Conservation (phyloP, 2,113 vertebrate genomes). For the Deroptyus accipitrinus region DNA sequence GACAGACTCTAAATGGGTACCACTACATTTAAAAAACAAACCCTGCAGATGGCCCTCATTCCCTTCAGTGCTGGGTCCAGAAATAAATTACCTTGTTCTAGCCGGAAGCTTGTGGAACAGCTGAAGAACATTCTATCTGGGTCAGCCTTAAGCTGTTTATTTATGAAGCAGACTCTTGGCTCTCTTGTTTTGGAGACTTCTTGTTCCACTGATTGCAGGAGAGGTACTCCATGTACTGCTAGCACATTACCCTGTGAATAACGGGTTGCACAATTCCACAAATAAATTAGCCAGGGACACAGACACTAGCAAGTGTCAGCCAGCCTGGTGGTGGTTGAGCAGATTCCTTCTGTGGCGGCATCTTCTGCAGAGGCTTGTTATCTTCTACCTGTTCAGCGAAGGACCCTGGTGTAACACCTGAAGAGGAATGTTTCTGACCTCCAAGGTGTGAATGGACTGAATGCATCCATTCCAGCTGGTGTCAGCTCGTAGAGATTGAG, state of each 20-base stretch:
- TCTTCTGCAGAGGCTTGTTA: background rate
- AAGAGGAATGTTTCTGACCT: background rate
- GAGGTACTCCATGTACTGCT: background rate
- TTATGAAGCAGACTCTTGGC: background rate
- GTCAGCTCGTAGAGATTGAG: background rate
- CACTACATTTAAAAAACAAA: background rate
- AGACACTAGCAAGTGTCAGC: background rate
- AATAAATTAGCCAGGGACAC: background rate
- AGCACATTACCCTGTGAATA: background rate
- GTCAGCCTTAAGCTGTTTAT: background rate
- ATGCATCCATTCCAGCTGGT: background rate
- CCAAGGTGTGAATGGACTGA: accelerated
- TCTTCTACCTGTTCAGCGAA: accelerated
- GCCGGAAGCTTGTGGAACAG: background rate
- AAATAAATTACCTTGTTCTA: background rate
- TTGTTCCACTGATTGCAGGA: background rate
- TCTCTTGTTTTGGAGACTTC: background rate
- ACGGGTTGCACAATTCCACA: background rate
- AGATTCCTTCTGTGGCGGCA: background rate
- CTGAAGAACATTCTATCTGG: background rate
- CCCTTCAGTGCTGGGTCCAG: background rate
- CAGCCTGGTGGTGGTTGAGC: background rate
- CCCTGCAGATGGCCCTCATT: background rate
- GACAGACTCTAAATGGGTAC: background rate
- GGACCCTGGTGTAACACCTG: background rate